Percentiles rank a stretch among this genome's conserved stretches.
Evolutionary conservation across 2,797 vertebrate genomes (phyloP).

Genomic region (Diplodus sargus): DNA sequence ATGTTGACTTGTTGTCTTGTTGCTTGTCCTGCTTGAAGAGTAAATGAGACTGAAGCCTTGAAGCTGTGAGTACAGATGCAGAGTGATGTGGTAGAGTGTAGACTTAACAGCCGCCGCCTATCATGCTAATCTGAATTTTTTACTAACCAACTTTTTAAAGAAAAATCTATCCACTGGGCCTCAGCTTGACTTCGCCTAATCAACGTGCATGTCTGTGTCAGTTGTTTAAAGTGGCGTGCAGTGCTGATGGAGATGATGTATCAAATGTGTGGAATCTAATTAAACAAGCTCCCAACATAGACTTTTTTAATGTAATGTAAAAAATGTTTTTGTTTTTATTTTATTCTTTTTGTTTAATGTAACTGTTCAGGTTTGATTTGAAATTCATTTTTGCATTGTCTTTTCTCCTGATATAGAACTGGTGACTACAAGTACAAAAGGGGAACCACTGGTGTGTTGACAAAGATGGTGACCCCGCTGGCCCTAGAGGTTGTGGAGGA

Average conservation of each 20-base stretch:
- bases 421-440: conserved; percentile 94
- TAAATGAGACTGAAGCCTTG: conserved; percentile 52
- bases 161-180: no score
- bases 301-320: conserved; percentile 8
- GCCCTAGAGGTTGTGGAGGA: conserved; percentile 92
- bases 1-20: conserved; percentile 49
- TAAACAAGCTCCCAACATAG: neutral
- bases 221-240: conserved; percentile 3
- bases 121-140: neutral
- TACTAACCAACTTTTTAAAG: conserved; percentile 19
- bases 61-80: conserved; percentile 73
- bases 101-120: neutral
- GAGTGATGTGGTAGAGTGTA: conserved; percentile 37
- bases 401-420: conserved; percentile 78
- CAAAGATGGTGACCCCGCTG: conserved; percentile 84
- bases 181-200: conserved; percentile 14
- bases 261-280: neutral
- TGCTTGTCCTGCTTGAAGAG: conserved; percentile 76
- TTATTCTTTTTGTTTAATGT: conserved; percentile 5
- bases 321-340: no score
- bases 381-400: neutral
- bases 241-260: neutral
- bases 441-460: conserved; percentile 91
- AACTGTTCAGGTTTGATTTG: neutral
- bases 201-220: conserved; percentile 13